phyloP scores from a whole-genome alignment of 1,140 invertebrate genomes.

The Antheraea mylitta region DNA sequence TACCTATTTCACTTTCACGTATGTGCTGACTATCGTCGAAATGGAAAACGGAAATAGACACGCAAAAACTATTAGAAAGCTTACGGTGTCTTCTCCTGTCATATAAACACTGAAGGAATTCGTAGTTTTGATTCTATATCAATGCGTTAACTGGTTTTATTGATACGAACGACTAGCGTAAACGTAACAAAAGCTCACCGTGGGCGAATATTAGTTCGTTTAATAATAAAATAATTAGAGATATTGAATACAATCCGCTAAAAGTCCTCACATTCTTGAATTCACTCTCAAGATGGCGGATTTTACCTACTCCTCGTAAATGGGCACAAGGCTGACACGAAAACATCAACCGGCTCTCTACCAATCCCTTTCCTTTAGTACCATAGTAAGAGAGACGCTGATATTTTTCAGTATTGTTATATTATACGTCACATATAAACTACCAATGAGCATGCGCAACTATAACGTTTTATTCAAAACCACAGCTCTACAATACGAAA shows the following conservation, averaged over 20 bases:
- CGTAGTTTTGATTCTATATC: conserved; percentile 59
- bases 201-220: conserved; percentile 59
- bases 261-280: conserved; percentile 77
- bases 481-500: neutral
- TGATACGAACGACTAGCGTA: conserved; percentile 43
- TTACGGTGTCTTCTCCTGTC: conserved; percentile 75
- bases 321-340: conserved; percentile 79
- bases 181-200: conserved; percentile 43
- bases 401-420: conserved; percentile 64
- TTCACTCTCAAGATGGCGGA: conserved; percentile 79
- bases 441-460: conserved; percentile 73
- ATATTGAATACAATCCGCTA: conserved; percentile 71
- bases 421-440: conserved; percentile 72
- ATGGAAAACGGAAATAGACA: conserved; percentile 76
- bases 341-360: conserved; percentile 77
- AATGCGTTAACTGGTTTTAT: conserved; percentile 53
- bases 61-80: conserved; percentile 79
- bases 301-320: conserved; percentile 78
- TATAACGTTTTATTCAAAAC: conserved; percentile 41
- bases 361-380: conserved; percentile 68
- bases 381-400: conserved; percentile 61
- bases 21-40: conserved; percentile 69
- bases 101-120: conserved; percentile 79
- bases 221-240: conserved; percentile 73
- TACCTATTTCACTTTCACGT: conserved; percentile 71